Evolutionary conservation across 1,140 invertebrate species (phyloP), one percentile per base, ranked within the genome.

Genomic region (Belonocnema kinseyi): DNA sequence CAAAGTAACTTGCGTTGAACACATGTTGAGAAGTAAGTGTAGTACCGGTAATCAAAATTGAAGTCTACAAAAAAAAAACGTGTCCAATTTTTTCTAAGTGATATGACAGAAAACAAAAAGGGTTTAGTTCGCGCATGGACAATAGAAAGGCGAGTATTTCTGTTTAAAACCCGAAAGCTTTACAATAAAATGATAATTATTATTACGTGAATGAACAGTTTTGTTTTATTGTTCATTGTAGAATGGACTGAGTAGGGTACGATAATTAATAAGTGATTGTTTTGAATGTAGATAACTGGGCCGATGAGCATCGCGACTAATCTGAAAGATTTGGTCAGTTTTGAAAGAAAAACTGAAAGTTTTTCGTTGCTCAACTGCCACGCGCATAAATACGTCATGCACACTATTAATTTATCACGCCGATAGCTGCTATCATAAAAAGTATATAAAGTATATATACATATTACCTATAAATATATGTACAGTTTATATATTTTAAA

Each of bases 401-500:
- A 84, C 79, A 88, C 85, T 83, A 86, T 85, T 87, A 86, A 88
- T 90, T 90, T 90, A 89, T 89, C 86, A 88, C 83, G 87, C 88
- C 91, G 89, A 89, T 85, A 85, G 71, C 77, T 86, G 85, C 74
- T 88, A 84, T 88, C 85, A 85, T 88, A 86, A 86, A 85, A 87
- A 87, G 78, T 84, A 85, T 80, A 85, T 86, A 86, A 80, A 81
- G 80, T 86, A 87, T 85, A 85, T 84, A 86, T 87, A 84, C 74
- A 81, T 84, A 79, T 81, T 84, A 85, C 81, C 83, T 87, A 89
- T 89, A 87, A 86, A 90, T 89, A 90, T 83, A 88, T 90, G 88
- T 90, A 90, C 89, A 91, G 90, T 91, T 91, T 91, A 91, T 91
- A 91, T 90, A 91, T 91, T 91, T 91, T 91, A 91, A 91, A 91